Evolutionary conservation across 2,888 invertebrate species (phyloP).

Genomic region (Scaptodrosophila latifasciaeformis): DNA sequence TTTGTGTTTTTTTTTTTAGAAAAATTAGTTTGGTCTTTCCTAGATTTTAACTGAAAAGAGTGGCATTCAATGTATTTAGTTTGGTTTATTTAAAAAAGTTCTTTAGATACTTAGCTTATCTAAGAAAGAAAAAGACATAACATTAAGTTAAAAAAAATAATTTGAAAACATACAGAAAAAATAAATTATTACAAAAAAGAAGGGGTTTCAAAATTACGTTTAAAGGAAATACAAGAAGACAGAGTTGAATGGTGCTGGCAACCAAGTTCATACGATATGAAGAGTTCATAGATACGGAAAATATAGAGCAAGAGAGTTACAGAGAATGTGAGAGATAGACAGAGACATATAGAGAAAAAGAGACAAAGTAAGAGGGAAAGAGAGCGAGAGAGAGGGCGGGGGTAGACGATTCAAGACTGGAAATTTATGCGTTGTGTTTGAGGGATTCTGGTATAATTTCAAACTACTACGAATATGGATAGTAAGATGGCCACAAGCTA

Average conservation of each 20-base stretch:
- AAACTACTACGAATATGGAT: conserved; percentile 12
- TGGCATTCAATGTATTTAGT: not conserved
- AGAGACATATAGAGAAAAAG: conserved; percentile 18
- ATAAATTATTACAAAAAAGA: conserved; percentile 25
- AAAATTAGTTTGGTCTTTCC: not conserved
- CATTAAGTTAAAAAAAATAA: conserved; percentile 26
- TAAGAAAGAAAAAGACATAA: conserved; percentile 6
- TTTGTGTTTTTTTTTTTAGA: conserved; percentile 18
- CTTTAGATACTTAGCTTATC: conserved; percentile 15
- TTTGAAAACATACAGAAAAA: conserved; percentile 16
- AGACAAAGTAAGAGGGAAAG: conserved; percentile 18
- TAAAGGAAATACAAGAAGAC: conserved; percentile 25
- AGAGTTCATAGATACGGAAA: too few relatives aligned
- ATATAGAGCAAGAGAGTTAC: not conserved
- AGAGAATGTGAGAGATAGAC: conserved; percentile 6
- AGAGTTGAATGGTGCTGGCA: conserved; percentile 40
- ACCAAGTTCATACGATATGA: conserved; percentile 8
- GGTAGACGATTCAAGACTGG: too few relatives aligned
- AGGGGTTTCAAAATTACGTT: conserved; percentile 12
- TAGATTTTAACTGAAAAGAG: not conserved
- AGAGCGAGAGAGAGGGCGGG: conserved; percentile 19
- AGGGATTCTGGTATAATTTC: conserved; percentile 27
- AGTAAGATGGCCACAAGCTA: conserved; percentile 3
- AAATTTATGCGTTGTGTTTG: conserved; percentile 24
- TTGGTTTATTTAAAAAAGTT: not conserved